Conservation (phyloP, 1,140 invertebrate genomes). For the Atopsyche davidsoni region DNA sequence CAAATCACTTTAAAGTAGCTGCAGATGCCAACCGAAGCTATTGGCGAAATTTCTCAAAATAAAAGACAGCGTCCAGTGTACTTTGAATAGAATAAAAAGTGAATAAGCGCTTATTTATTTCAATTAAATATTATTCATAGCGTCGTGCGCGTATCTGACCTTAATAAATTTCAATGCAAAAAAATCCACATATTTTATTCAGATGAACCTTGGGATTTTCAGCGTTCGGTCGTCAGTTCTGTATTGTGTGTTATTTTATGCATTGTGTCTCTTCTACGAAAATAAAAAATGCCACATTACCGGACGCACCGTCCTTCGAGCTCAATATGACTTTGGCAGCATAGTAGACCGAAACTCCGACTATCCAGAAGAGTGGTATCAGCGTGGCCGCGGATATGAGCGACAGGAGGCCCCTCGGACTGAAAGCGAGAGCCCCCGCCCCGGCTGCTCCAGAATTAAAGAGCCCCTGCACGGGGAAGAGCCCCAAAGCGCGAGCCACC, state of each 20-base stretch:
- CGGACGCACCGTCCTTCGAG: slow-evolving; percentile 3
- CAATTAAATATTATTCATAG: no score
- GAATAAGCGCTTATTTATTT: no score
- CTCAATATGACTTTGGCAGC: slow-evolving; percentile 1
- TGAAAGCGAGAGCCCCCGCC: not conserved
- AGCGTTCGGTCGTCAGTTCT: not conserved
- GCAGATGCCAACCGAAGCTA: no score
- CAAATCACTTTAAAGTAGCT: no score
- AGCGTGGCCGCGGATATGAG: slow-evolving; percentile 14
- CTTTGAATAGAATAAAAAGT: no score
- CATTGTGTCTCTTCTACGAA: not conserved
- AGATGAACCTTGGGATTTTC: not conserved
- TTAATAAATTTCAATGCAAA: no score
- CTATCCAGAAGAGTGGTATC: slow-evolving; percentile 14
- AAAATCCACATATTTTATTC: no score
- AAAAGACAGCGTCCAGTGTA: no score
- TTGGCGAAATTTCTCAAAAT: no score
- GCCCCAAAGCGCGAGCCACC: slow-evolving; percentile 17
- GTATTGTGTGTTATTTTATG: not conserved
- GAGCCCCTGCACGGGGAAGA: slow-evolving; percentile 23
- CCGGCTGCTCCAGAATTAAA: not conserved
- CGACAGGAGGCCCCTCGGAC: not conserved
- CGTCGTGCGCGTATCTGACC: no score
- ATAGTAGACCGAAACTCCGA: slow-evolving; percentile 6
- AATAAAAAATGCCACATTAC: slow-evolving; percentile 1